Evolutionary conservation across 2,888 invertebrate genomes (phyloP), one percentile per base, ranked within the genome.

Genomic region (Drosophila formosana): DNA sequence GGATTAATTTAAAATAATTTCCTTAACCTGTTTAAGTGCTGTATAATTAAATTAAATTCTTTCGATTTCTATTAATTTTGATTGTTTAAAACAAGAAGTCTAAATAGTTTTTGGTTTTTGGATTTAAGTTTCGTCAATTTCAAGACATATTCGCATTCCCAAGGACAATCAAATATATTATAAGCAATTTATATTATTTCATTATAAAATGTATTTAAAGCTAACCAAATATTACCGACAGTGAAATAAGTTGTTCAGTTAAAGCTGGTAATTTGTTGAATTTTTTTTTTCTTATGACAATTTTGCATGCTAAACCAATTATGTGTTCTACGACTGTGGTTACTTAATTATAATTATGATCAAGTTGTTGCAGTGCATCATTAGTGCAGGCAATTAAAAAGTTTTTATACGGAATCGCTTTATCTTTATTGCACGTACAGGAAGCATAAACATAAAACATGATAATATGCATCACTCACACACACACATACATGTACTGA

Each of bases 311-410:
- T 18, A 55, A 37, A 18, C 52, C 69, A 34, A 73, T 53, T 63
- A 70, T 70, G 32, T 66, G 32, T 3, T 34, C 13, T 53, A 28
- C 34, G 62, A 23, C 30, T 46, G 47, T 62, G 55, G 62, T 52
- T 76, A 76, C 75, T 78, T 68, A 74, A 82, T 78, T 55, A 66
- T 63, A 66, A 75, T 79, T 75, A 85, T 75, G 83, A 80, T 86
- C 88, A 84, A 80, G 88, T 88, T 86, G 75, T 82, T 88, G 86
- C 85, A 89, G 80, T 86, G 89, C 86, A 89, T 86, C 89, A 86
- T 89, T 86, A 86, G 89, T 87, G 88, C 89, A 80, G 85, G 88
- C 86, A 86, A 86, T 86, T 86, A 89, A 88, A 86, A 86, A 86
- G 82, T 86, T 87, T 84, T 87, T 87, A 77, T 85, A 76, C 50